Conservation (phyloP, 2,888 invertebrate genomes). For the Sinopyrophorus schimmeli region DNA sequence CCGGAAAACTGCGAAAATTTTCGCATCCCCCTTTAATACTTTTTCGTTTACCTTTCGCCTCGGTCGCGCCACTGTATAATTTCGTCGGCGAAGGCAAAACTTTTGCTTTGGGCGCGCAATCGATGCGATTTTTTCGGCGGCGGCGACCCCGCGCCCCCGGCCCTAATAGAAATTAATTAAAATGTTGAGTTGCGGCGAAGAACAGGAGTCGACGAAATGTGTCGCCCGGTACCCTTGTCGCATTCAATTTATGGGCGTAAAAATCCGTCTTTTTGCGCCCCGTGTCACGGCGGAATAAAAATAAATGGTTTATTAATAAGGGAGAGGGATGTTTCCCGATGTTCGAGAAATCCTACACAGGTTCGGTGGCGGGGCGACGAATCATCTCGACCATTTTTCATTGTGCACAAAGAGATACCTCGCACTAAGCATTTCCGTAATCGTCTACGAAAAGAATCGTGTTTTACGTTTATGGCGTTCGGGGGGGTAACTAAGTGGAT, state of each 20-base stretch:
- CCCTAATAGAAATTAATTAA: no score
- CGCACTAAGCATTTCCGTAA: constrained; percentile 30
- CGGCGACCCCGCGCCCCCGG: no score
- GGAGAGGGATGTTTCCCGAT: constrained; percentile 23
- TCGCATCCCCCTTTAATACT: constrained; percentile 16
- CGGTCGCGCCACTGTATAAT: not conserved
- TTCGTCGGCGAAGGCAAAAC: not conserved
- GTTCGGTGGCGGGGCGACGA: constrained; percentile 20
- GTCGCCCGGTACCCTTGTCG: no score
- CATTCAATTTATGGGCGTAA: constrained; percentile 17
- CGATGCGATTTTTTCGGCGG: no score
- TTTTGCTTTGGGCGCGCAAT: no score
- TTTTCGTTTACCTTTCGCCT: constrained; percentile 15
- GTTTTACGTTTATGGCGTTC: constrained; percentile 22
- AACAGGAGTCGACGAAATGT: no score
- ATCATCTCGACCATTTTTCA: constrained; percentile 33
- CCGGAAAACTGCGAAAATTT: constrained; percentile 22
- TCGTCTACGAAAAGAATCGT: constrained; percentile 19
- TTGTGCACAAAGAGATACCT: constrained; percentile 30
- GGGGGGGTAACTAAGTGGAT: no score
- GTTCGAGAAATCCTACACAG: constrained; percentile 24
- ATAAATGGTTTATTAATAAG: constrained; percentile 33
- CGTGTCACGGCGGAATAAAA: constrained; percentile 20
- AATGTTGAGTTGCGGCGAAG: no score
- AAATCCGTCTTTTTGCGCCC: constrained; percentile 22